These are phyloP conservation scores for Leucoraja ocellata DNA, from an alignment of 2,797 vertebrate genomes.

Conservation along the genomic window DNA sequence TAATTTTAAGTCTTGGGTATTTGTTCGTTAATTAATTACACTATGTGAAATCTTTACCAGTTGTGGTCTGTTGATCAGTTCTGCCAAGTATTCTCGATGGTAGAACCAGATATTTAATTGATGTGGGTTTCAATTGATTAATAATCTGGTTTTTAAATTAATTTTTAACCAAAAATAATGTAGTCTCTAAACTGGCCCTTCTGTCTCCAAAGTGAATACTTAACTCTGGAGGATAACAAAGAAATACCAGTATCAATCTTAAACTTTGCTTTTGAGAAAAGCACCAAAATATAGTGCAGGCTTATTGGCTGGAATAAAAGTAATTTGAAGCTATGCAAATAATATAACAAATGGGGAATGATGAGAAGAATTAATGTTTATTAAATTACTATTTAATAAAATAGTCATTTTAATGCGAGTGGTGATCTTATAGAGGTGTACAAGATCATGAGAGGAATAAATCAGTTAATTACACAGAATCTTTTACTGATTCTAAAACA, in stretches of 20 bases:
- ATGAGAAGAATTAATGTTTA: background rate
- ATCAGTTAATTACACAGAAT: too few species aligned
- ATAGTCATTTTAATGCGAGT: too few species aligned
- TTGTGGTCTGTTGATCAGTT: background rate
- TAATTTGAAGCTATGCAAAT: background rate
- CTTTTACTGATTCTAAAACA: too few species aligned
- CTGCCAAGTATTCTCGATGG: background rate
- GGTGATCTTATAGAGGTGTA: too few species aligned
- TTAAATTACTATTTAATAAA: background rate
- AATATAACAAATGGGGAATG: background rate
- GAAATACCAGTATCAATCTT: background rate
- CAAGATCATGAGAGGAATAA: too few species aligned
- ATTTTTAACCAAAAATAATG: background rate
- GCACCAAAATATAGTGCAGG: background rate
- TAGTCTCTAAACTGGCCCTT: background rate
- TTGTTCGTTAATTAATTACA: background rate
- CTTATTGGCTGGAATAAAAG: background rate
- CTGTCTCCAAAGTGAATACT: background rate
- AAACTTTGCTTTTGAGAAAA: background rate
- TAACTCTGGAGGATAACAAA: background rate
- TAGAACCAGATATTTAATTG: background rate
- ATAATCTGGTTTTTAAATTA: background rate
- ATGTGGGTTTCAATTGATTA: background rate
- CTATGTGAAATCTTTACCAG: background rate
- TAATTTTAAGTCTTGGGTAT: background rate